A percentile compares a stretch with the other conserved stretches of the same genome.
phyloP scores from a whole-genome alignment of 2,113 vertebrate species.

The Chiloscyllium plagiosum region DNA sequence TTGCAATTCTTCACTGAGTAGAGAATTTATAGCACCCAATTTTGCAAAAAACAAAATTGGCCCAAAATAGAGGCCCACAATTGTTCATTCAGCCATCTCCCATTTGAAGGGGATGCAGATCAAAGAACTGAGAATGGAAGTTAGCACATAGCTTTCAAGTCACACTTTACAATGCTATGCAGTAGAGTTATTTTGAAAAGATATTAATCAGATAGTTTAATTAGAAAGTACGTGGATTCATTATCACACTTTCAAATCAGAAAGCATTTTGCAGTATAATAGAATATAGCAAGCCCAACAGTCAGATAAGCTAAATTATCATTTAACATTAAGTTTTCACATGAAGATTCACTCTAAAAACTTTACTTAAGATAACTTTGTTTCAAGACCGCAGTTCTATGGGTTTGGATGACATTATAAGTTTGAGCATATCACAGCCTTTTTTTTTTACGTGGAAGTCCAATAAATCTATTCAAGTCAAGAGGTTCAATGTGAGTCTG shows the following conservation, averaged over 20 bases:
- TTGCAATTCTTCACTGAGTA: neutral
- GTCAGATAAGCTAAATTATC: neutral
- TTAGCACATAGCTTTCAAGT: neutral
- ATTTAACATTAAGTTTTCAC: neutral
- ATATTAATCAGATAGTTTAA: neutral
- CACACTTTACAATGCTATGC: neutral
- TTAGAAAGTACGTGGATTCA: too few species aligned
- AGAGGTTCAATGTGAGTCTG: neutral
- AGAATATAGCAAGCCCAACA: neutral
- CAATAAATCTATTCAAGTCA: neutral
- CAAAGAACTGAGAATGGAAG: neutral
- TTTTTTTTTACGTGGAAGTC: neutral
- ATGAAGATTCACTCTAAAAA: neutral
- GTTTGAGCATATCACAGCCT: neutral
- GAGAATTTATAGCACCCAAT: neutral
- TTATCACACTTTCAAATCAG: neutral
- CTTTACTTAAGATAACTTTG: neutral
- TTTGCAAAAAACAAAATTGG: neutral
- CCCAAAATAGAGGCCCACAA: neutral
- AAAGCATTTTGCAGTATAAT: neutral
- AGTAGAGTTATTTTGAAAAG: neutral
- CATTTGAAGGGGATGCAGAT: neutral
- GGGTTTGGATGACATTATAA: neutral
- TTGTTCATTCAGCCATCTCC: neutral
- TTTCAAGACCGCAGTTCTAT: neutral